These are phyloP conservation scores for Drosophila anceps DNA, from an alignment of 2,888 invertebrate species.

Conservation along the genomic window DNA sequence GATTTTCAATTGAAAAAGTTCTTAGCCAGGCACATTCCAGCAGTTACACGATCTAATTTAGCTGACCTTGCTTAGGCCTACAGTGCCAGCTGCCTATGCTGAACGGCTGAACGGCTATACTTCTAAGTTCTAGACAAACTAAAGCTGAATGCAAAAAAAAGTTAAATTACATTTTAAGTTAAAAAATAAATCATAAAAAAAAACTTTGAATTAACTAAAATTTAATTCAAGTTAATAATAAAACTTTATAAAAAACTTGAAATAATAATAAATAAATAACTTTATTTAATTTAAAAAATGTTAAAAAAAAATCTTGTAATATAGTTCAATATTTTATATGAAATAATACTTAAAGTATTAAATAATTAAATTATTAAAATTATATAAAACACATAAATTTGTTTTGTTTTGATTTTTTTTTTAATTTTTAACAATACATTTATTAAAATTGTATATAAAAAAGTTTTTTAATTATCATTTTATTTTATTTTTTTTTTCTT, in stretches of 20 bases:
- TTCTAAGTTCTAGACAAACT: not conserved
- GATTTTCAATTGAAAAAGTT: conserved; percentile 48
- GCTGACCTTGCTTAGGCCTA: conserved; percentile 44
- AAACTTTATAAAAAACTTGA: not conserved
- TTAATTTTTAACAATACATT: too few relatives aligned
- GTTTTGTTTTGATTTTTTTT: too few relatives aligned
- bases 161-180: not conserved
- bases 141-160: not conserved
- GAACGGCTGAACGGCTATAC: too few relatives aligned
- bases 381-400: too few relatives aligned
- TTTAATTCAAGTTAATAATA: not conserved
- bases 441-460: too few relatives aligned
- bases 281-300: too few relatives aligned
- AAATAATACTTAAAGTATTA: too few relatives aligned
- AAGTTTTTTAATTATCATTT: too few relatives aligned
- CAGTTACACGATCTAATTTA: conserved; percentile 37
- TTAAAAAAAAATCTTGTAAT: too few relatives aligned
- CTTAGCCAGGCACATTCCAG: conserved; percentile 7
- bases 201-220: not conserved
- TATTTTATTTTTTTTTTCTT: not conserved
- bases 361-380: too few relatives aligned
- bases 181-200: not conserved
- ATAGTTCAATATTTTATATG: too few relatives aligned
- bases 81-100: not conserved
- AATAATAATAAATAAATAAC: too few relatives aligned